These are phyloP conservation scores for Mycetomoellerius zeteki DNA, from an alignment of 1,140 invertebrate genomes.

Conservation along the genomic window DNA sequence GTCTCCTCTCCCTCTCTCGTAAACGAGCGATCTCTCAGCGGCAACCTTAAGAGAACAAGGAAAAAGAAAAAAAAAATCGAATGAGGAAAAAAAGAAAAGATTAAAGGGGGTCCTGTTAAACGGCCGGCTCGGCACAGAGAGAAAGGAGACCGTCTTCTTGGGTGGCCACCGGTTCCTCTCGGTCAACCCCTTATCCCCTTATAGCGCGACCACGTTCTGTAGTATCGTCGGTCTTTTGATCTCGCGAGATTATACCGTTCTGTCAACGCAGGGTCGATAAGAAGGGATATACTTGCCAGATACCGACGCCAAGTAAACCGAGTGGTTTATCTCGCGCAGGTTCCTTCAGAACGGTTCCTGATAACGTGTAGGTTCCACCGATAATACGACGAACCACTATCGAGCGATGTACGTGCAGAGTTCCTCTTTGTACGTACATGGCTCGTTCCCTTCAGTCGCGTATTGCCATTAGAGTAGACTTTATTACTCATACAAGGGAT, in stretches of 20 bases:
- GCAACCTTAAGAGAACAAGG: slow-evolving; percentile 76
- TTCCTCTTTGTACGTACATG: not conserved
- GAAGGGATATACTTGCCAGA: not conserved
- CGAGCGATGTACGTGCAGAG: slow-evolving; percentile 14
- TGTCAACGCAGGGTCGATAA: slow-evolving; percentile 24
- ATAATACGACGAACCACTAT: slow-evolving; percentile 2
- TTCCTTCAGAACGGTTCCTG: not conserved
- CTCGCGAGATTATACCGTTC: not conserved
- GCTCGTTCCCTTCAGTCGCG: not conserved
- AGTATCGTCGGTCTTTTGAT: slow-evolving; percentile 22
- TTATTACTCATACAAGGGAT: not conserved
- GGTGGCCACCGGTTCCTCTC: slow-evolving; percentile 83
- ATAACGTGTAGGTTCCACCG: slow-evolving; percentile 10
- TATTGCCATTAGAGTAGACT: not conserved
- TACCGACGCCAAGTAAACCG: slow-evolving; percentile 32
- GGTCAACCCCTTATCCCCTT: slow-evolving; percentile 66
- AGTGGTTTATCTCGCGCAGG: slow-evolving; percentile 1
- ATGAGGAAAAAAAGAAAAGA: slow-evolving; percentile 39
- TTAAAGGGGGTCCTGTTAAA: slow-evolving; percentile 72
- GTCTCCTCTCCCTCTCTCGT: slow-evolving; percentile 50
- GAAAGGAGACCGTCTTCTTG: slow-evolving; percentile 84
- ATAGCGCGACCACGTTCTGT: slow-evolving; percentile 9
- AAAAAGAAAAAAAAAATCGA: slow-evolving; percentile 67
- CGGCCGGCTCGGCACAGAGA: slow-evolving; percentile 72
- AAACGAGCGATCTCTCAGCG: slow-evolving; percentile 34